Conservation (phyloP, 2,888 invertebrate species). For the Scrobipalpa costella region DNA sequence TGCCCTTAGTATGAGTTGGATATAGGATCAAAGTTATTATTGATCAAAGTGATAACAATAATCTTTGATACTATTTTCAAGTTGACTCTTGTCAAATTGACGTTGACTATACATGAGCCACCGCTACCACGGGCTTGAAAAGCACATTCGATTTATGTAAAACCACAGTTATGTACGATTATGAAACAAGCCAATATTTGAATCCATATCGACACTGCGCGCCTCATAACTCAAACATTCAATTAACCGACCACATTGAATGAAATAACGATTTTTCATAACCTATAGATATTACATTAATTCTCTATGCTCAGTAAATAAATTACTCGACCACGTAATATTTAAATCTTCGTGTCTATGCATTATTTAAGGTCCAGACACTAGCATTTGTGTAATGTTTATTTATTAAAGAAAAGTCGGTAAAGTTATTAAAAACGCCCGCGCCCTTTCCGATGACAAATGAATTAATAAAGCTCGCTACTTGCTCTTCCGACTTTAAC, state of each 20-base stretch:
- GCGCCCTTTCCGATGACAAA: slow-evolving; percentile 42
- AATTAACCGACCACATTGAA: not conserved
- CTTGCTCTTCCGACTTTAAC: not conserved
- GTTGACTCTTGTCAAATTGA: too few species aligned
- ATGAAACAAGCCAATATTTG: too few species aligned
- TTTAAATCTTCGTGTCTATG: slow-evolving; percentile 33
- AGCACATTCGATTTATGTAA: too few species aligned
- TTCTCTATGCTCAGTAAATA: slow-evolving; percentile 42
- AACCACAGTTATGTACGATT: too few species aligned
- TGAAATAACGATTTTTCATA: slow-evolving; percentile 22
- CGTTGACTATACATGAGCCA: too few species aligned
- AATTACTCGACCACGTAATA: slow-evolving; percentile 41
- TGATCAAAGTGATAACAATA: too few species aligned
- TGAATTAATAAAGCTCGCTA: slow-evolving; percentile 35
- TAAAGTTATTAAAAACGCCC: slow-evolving; percentile 44
- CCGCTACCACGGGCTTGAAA: too few species aligned
- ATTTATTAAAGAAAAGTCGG: slow-evolving; percentile 44
- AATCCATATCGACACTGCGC: too few species aligned
- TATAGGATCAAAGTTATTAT: too few species aligned
- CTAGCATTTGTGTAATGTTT: slow-evolving; percentile 43
- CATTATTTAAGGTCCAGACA: slow-evolving; percentile 41
- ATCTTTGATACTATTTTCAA: too few species aligned
- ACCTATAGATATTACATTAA: slow-evolving; percentile 31
- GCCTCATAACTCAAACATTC: not conserved
- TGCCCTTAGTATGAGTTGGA: too few species aligned